Base-by-base conservation (phyloP, 2,113 vertebrate genomes). In the Prionailurus viverrinus region DNA sequence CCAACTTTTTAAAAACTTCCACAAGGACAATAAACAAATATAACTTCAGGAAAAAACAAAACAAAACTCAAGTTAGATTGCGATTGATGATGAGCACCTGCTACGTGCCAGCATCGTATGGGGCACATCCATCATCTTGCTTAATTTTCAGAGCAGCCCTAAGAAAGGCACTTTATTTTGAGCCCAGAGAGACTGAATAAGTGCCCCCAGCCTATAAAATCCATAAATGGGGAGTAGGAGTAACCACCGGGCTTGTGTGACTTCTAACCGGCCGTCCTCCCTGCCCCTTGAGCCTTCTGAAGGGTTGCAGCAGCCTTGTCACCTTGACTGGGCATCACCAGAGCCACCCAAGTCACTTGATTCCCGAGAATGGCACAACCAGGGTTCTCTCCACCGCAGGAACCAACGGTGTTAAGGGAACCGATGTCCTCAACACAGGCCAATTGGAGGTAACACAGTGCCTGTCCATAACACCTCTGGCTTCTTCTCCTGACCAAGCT, bases 111-210 rank as follows among this genome's bases (percentile, higher is more conserved):
- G 25, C 19, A 13, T 48, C 36, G 4, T 33, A 23, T 14, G 3
- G 21, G 31, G 58, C 58, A 36, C 27, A 0, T 3, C 7, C 3
- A 0, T 76, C 48, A n/a, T 61, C 65, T 65, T 0, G 1, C 36
- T 76, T 68, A 21, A 33, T 36, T 41, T 73, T 18, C 91, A 41
- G 45, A 66, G 29, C 15, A 80, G 7, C 53, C 51, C 45, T 13
- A 10, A 48, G 25, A 36, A 53, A 4, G 31, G 23, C 2, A 14
- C 58, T 58, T 86, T 74, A n/a, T 51, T 45, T 29, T 95, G 41
- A 71, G 23, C 23, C 33, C 55, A 92, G 76, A 89, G 71, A 71
- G 89, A 16, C 55, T 53, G 29, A 55, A 11, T 5, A 36, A 18
- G 21, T 6, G 41, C 45, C 25, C 31, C 18, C 5, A 78, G n/a